A percentile compares a stretch with the other conserved stretches of the same genome.
Evolutionary conservation across 1,140 invertebrate genomes (phyloP).

Genomic region (Caerostris darwini): DNA sequence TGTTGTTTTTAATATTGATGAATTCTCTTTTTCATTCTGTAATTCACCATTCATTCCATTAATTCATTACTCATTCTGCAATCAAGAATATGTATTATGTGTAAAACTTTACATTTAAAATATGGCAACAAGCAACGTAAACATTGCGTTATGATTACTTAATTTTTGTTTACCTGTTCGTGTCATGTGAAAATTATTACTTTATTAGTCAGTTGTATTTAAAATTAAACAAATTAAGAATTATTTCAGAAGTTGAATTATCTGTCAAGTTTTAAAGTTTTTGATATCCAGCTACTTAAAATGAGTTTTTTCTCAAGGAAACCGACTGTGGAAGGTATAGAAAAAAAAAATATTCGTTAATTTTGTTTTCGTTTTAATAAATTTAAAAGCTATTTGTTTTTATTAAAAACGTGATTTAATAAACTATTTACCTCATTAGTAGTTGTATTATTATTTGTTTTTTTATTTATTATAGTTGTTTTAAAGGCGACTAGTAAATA

Average conservation of each 20-base stretch:
- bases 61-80: too few relatives aligned
- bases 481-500: too few relatives aligned
- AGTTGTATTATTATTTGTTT: too few relatives aligned
- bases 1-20: too few relatives aligned
- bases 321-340: conserved; percentile 29
- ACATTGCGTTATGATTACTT: neutral
- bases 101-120: neutral
- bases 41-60: too few relatives aligned
- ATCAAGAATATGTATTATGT: too few relatives aligned
- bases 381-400: neutral
- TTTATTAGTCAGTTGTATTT: neutral
- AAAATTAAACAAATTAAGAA: neutral
- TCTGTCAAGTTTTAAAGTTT: too few relatives aligned
- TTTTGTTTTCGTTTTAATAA: neutral
- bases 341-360: neutral
- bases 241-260: neutral
- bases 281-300: too few relatives aligned
- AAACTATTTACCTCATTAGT: too few relatives aligned
- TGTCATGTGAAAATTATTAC: neutral
- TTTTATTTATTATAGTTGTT: too few relatives aligned
- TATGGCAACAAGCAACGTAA: neutral
- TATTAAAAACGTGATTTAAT: too few relatives aligned
- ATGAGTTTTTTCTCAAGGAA: conserved; percentile 61
- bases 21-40: too few relatives aligned
- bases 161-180: neutral